Base-by-base conservation (phyloP, 2,113 vertebrate genomes). In the Sardina pilchardus region DNA sequence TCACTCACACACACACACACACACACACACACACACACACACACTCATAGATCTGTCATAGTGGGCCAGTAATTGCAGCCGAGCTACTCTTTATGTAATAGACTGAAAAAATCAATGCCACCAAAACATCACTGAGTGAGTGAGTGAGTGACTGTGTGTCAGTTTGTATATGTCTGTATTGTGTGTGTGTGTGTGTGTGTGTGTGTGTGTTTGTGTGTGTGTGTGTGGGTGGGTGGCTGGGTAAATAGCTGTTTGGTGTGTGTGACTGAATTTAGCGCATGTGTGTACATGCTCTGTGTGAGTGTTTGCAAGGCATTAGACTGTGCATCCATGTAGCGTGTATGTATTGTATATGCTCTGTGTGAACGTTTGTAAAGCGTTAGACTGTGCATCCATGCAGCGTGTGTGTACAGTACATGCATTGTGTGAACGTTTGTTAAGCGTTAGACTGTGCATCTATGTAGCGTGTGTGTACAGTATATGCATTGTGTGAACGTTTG, bases 51-150 rank as follows among this genome's bases (percentile, higher is more conserved):
- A 34, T 75, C 59, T 63, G 10, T 75, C 26, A 75, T 14, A 75
- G n/a, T 75, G 30, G 10, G 26, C 67, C 67, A 75, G 10, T 30
- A 34, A 75, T 75, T 75, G 67, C 67, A 34, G 67, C 30, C 34
- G 10, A 34, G 30, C 67, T 75, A 34, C 67, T 75, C 7, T 75
- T 75, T 75, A 75, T 75, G 67, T 36, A 34, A 75, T 75, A 75
- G 67, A 75, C 67, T n/a, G 30, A 75, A 9, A 75, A 75, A 75
- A 75, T 75, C 67, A 34, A 75, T 75, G 67, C 10, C 67, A 75
- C 30, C 67, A 75, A 75, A 75, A 34, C 67, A 30, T 75, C 67
- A 75, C 6, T 67, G 63, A 67, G n/a, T 30, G 63, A 67, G 67
- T 75, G 67, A 75, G 67, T 75, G 67, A 17, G 53, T 56, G 53